Percentiles rank a stretch among this genome's conserved stretches.
These are phyloP conservation scores for Allacma fusca DNA, from an alignment of 2,888 invertebrate genomes.

Conservation along the genomic window DNA sequence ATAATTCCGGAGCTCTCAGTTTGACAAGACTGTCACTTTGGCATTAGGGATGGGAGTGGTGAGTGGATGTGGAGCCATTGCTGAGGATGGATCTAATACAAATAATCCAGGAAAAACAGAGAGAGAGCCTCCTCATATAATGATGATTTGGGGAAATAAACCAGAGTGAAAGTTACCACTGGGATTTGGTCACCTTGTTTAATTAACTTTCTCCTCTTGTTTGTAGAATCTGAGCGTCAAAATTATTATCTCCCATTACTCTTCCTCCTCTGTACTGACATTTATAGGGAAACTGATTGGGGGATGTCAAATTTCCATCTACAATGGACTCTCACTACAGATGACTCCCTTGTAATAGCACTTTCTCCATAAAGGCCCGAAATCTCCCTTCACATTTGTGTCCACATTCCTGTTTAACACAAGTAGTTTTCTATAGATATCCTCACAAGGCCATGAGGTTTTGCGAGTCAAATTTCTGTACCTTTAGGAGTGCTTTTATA, in stretches of 20 bases:
- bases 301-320: background rate
- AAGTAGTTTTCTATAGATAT: no score
- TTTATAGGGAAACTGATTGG: background rate
- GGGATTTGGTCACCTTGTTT: slow-evolving; percentile 12
- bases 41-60: background rate
- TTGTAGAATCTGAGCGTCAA: background rate
- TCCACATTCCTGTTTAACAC: no score
- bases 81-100: background rate
- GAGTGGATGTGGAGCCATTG: background rate
- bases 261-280: background rate
- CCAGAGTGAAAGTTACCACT: background rate
- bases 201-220: slow-evolving; percentile 12
- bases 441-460: no score
- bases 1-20: background rate
- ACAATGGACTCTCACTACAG: background rate
- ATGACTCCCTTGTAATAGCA: no score
- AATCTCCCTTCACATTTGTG: no score
- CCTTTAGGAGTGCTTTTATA: no score
- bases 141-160: slow-evolving; percentile 11
- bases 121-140: background rate
- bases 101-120: background rate
- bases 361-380: no score
- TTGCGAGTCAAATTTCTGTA: no score
- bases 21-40: slow-evolving; percentile 5
- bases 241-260: slow-evolving; percentile 2